These are phyloP conservation scores for Onychomys torridus DNA, from an alignment of 2,797 vertebrate genomes.

Conservation along the genomic window DNA sequence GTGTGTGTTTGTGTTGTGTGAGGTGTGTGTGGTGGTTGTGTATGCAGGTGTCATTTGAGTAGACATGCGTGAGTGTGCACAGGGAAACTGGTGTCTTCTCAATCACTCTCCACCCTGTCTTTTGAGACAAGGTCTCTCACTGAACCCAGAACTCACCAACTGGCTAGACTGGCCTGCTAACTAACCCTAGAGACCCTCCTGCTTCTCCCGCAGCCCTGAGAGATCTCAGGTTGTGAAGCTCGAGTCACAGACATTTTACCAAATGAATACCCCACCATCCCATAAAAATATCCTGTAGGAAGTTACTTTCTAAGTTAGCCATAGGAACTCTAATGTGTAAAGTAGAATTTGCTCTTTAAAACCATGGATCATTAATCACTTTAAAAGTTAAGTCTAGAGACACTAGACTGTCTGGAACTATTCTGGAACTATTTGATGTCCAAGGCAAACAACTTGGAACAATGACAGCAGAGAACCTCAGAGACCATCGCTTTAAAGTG, in stretches of 20 bases:
- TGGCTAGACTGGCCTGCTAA: not conserved
- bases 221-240: not conserved
- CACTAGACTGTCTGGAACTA: too few species aligned
- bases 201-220: not conserved
- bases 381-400: too few species aligned
- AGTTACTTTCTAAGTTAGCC: too few species aligned
- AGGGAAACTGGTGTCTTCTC: not conserved
- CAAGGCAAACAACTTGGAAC: too few species aligned
- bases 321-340: too few species aligned
- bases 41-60: not conserved
- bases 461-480: too few species aligned
- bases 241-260: too few species aligned
- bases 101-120: not conserved
- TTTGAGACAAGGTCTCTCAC: not conserved
- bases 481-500: too few species aligned
- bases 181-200: not conserved
- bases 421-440: too few species aligned
- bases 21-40: not conserved
- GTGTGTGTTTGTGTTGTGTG: not conserved
- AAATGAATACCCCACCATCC: not conserved
- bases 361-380: too few species aligned
- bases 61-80: too few species aligned
- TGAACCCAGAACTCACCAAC: not conserved
- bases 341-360: too few species aligned
- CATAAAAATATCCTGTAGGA: not conserved